Conservation (phyloP, 2,113 vertebrate species). For the Siniperca chuatsi region DNA sequence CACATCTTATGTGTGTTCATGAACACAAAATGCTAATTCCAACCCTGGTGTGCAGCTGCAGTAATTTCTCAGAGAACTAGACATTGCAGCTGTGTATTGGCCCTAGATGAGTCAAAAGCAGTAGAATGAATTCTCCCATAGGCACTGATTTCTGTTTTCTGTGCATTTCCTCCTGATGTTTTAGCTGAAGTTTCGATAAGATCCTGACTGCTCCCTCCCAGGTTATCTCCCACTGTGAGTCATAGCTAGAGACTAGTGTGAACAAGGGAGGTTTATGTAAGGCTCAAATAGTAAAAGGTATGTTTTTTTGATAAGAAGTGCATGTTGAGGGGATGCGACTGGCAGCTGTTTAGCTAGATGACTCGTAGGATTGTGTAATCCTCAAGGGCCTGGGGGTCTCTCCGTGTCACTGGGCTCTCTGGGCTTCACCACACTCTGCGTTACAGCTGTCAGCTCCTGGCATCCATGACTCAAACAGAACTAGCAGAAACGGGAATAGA, state of each 20-base stretch:
- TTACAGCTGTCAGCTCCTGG: constrained; percentile 56
- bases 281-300: constrained; percentile 12
- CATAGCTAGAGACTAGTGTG: constrained; percentile 45
- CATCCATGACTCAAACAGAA: constrained; percentile 37
- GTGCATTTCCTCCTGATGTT: constrained; percentile 43
- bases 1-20: constrained; percentile 18
- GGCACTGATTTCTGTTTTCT: constrained; percentile 57
- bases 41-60: constrained; percentile 33
- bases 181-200: constrained; percentile 47
- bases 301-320: constrained; percentile 32
- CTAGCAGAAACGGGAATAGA: background rate
- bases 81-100: constrained; percentile 42
- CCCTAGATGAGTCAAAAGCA: constrained; percentile 64
- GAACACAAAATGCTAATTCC: constrained; percentile 18
- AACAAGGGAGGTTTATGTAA: constrained; percentile 47
- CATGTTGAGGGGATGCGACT: constrained; percentile 27
- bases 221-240: constrained; percentile 66
- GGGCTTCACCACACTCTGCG: constrained; percentile 17
- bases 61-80: constrained; percentile 21
- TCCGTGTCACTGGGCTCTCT: constrained; percentile 40
- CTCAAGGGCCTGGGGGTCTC: constrained; percentile 43
- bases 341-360: constrained; percentile 59
- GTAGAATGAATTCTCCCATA: constrained; percentile 50
- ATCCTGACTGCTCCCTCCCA: constrained; percentile 32
- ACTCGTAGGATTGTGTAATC: constrained; percentile 67